A percentile compares a stretch with the other conserved stretches of the same genome.
Conservation (phyloP, 2,797 vertebrate species). For the Chloroceryle inda region DNA sequence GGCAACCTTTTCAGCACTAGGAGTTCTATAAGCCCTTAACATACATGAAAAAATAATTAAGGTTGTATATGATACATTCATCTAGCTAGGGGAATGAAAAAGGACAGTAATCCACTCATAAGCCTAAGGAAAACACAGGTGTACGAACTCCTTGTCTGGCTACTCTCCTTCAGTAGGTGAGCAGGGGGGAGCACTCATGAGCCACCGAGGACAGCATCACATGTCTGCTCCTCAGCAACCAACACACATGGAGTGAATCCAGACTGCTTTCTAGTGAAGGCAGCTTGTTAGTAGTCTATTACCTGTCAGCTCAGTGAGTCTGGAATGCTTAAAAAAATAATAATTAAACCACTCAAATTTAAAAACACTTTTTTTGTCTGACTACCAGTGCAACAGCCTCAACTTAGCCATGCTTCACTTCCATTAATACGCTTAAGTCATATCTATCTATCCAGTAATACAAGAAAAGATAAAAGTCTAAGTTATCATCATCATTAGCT, state of each 20-base stretch:
- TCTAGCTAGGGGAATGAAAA: neutral
- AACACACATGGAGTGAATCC: accelerated
- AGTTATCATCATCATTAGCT: neutral
- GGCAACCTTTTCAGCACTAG: neutral
- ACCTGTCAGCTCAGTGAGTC: neutral
- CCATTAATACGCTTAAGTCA: neutral
- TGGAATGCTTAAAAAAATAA: neutral
- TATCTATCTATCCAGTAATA: neutral
- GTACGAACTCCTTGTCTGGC: neutral
- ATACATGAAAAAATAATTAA: conserved; percentile 25
- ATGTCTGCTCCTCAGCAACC: neutral
- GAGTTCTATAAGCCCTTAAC: neutral
- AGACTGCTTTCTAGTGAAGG: neutral
- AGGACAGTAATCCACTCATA: neutral
- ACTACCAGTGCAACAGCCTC: neutral
- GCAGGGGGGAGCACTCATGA: accelerated
- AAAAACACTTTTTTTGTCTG: neutral
- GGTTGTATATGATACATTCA: neutral
- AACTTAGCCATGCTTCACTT: neutral
- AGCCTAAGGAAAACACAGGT: neutral
- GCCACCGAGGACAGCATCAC: neutral
- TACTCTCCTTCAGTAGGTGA: accelerated
- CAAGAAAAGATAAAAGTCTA: neutral
- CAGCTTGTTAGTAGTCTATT: neutral
- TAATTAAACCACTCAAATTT: neutral